Conservation (phyloP, 2,113 vertebrate species). For the Pan paniscus region DNA sequence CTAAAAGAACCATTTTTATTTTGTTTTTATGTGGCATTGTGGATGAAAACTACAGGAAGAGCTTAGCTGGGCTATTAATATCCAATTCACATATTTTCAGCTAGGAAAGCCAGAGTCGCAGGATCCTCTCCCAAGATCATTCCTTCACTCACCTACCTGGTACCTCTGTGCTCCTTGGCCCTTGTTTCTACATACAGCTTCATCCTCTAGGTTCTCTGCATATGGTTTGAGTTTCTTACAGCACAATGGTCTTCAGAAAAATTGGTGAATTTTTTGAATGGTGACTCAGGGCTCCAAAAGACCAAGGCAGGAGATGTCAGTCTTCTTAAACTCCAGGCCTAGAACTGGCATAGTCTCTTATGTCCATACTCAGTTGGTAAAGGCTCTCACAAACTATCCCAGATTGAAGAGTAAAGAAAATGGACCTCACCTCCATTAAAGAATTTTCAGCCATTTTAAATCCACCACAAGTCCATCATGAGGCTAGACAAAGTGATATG, state of each 20-base stretch:
- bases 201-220: background rate
- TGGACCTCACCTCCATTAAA: background rate
- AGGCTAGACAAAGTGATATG: background rate
- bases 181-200: background rate
- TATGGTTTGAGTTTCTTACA: background rate
- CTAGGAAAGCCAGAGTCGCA: background rate
- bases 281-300: background rate
- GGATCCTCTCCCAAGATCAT: background rate
- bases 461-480: background rate
- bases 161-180: background rate
- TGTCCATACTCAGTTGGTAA: background rate
- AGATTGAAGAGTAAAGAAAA: background rate
- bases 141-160: background rate
- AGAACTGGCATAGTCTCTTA: background rate
- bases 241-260: background rate
- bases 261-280: background rate
- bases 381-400: background rate
- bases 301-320: background rate
- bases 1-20: background rate
- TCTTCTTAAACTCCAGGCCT: background rate
- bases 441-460: background rate
- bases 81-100: background rate
- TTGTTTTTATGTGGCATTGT: background rate
- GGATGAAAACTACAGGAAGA: constrained; percentile 9
- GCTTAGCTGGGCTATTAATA: background rate